phyloP scores from a whole-genome alignment of 2,797 vertebrate genomes.

The Fistularia tabacaria region DNA sequence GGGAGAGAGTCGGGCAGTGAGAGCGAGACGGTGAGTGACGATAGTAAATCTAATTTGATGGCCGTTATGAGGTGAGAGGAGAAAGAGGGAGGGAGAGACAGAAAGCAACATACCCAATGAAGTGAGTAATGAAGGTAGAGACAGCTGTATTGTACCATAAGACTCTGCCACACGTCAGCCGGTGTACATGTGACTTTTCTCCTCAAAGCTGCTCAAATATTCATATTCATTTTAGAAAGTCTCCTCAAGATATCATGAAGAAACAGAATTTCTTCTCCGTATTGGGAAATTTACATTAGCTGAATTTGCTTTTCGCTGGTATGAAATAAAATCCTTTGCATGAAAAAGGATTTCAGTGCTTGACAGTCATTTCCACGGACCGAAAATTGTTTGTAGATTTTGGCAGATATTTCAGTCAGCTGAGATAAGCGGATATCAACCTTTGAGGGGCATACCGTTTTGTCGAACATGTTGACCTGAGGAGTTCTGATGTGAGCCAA shows the following conservation, averaged over 20 bases:
- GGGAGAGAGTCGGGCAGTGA: constrained; percentile 15
- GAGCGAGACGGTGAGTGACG: constrained; percentile 11
- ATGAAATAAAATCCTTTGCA: too few relatives aligned
- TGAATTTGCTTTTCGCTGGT: too few relatives aligned
- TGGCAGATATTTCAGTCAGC: too few relatives aligned
- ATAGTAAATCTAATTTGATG: constrained; percentile 47
- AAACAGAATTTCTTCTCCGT: neutral
- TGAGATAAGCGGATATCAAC: too few relatives aligned
- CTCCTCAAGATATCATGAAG: constrained; percentile 3
- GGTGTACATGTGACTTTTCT: constrained; percentile 6
- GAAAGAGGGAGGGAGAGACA: constrained; percentile 10
- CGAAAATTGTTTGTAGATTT: too few relatives aligned
- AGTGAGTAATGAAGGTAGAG: constrained; percentile 30
- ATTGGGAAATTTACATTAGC: too few relatives aligned
- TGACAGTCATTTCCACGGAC: too few relatives aligned
- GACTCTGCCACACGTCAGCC: constrained; percentile 12
- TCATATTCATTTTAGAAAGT: constrained; percentile 12
- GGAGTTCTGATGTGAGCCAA: too few relatives aligned
- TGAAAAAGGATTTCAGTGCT: too few relatives aligned
- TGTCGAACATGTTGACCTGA: too few relatives aligned
- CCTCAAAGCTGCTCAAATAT: constrained; percentile 5
- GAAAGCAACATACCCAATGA: constrained; percentile 25
- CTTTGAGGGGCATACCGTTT: too few relatives aligned
- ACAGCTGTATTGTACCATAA: constrained; percentile 20
- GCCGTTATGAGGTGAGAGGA: constrained; percentile 31